Base-by-base conservation (phyloP, 92 coral and sea anemone species). In the Metridium senile region DNA sequence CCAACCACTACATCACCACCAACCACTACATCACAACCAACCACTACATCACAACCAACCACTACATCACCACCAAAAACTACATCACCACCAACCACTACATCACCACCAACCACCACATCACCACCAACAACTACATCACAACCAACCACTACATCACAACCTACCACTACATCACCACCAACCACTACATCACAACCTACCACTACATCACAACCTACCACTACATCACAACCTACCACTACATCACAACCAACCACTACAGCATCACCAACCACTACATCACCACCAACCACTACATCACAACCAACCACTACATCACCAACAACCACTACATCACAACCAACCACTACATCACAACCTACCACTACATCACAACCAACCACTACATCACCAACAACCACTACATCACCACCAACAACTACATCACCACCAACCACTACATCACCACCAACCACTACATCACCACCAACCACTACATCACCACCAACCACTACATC, bases 281-380 rank as follows among this genome's bases (percentile, higher is more conserved):
- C 72, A 66, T 2, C n/a, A 21, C 51, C 23, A 22, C 11, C 72
- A 6, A 66, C 72, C 19, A 66, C 72, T 17, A 66, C 72, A 26
- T 26, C 68, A n/a, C 33, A 10, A 54, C 16, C 59, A 54, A 54
- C 59, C 3, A 54, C 72, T 27, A 33, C 72, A 33, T 7, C 72
- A 11, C 51, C 26, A 32, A 2, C 72, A 18, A 30, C 45, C 19
- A 66, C 72, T 17, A 62, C 59, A 54, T 54, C 59, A 13, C 3
- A 6, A 54, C 20, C 59, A 54, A 54, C 59, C 23, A 54, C 59
- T 45, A 45, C 51, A 65, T 26, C 70, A 17, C 9, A 18, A n/a
- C 33, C 27, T 2, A 6, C 20, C 9, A 13, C 72, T 32, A 33
- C 72, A 66, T 7, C 45, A 21, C 8, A 19, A 20, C 28, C 72